Evolutionary conservation across 2,888 invertebrate genomes (phyloP).

Genomic region (Clistopyga incitator): DNA sequence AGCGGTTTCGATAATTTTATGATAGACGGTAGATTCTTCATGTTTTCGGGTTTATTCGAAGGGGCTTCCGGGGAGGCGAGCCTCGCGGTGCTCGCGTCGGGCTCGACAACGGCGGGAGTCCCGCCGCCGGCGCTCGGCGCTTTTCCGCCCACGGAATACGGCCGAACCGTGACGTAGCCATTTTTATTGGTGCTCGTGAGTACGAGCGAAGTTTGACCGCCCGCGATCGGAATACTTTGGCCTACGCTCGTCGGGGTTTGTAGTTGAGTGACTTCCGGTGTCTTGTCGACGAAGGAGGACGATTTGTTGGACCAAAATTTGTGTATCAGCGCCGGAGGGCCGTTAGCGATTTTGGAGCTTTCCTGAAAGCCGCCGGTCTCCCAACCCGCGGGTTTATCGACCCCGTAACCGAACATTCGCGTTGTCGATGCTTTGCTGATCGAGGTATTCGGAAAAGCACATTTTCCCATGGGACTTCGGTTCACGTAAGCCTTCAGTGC

Average conservation of each 20-base stretch:
- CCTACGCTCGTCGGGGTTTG: slow-evolving; percentile 34
- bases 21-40: not conserved
- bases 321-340: slow-evolving; percentile 13
- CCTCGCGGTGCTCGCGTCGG: not conserved
- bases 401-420: slow-evolving; percentile 37
- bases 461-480: slow-evolving; percentile 4
- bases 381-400: slow-evolving; percentile 38
- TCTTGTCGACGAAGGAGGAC: slow-evolving; percentile 32
- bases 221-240: slow-evolving; percentile 5
- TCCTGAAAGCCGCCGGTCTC: not conserved
- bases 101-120: not conserved
- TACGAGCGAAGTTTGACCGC: slow-evolving; percentile 35
- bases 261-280: not conserved
- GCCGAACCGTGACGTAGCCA: slow-evolving; percentile 36
- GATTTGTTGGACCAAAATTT: slow-evolving; percentile 47
- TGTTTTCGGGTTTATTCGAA: slow-evolving; percentile 12
- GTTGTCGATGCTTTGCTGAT: slow-evolving; percentile 16
- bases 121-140: not conserved
- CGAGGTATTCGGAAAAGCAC: slow-evolving; percentile 35
- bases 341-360: not conserved
- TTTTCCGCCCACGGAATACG: slow-evolving; percentile 32
- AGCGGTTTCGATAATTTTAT: slow-evolving; percentile 34
- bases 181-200: slow-evolving; percentile 47
- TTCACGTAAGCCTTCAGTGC: not conserved
- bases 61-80: slow-evolving; percentile 21